Evolutionary conservation across 2,888 invertebrate genomes (phyloP).

Genomic region (Andrena chrysosceles): DNA sequence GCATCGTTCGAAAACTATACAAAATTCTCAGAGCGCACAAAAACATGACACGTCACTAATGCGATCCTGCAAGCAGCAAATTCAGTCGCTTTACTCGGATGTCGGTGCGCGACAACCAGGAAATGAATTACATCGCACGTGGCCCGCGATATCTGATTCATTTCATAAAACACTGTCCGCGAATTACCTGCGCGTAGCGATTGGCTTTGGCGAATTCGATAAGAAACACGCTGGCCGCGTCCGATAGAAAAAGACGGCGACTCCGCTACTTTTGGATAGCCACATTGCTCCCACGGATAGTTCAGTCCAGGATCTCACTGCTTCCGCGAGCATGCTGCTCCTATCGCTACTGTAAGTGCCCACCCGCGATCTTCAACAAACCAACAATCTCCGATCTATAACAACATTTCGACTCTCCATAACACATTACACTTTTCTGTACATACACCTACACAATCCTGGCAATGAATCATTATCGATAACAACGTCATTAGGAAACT

Average conservation of each 20-base stretch:
- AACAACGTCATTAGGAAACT: background rate
- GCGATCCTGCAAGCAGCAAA: background rate
- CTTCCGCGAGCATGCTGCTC: conserved; percentile 39
- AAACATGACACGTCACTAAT: background rate
- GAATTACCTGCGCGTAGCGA: conserved; percentile 33
- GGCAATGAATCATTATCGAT: background rate
- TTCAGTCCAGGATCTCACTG: conserved; percentile 38
- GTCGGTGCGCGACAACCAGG: background rate
- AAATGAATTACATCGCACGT: conserved; percentile 14
- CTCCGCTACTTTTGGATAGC: conserved; percentile 25
- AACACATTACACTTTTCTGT: no score
- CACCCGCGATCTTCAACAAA: no score
- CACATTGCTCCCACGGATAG: conserved; percentile 2
- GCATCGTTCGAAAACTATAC: background rate
- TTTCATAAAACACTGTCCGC: conserved; percentile 12
- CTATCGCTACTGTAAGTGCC: conserved; percentile 46
- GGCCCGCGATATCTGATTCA: conserved; percentile 5
- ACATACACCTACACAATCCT: no score
- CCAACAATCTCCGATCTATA: background rate
- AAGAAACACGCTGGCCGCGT: conserved; percentile 7
- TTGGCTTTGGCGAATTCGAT: conserved; percentile 24
- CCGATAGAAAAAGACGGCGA: conserved; percentile 15
- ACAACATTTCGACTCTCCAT: no score
- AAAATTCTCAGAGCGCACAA: background rate
- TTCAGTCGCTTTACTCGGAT: background rate